phyloP scores from a whole-genome alignment of 1,140 invertebrate genomes.

The Drosophila punjabiensis region DNA sequence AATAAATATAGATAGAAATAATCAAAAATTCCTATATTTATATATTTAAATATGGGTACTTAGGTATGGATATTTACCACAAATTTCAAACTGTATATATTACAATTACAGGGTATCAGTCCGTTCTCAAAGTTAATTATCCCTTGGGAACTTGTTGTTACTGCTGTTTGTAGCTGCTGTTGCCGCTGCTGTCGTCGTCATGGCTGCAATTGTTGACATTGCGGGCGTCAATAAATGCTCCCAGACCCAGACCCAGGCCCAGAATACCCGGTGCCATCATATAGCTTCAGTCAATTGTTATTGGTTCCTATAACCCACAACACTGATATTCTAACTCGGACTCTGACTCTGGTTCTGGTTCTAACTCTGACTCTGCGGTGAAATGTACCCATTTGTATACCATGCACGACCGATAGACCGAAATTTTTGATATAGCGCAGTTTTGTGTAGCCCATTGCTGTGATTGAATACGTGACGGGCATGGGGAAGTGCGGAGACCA shows the following conservation, averaged over 20 bases:
- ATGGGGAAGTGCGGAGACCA: slow-evolving; percentile 44
- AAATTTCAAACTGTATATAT: neutral
- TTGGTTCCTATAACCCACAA: slow-evolving; percentile 14
- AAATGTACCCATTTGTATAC: slow-evolving; percentile 75
- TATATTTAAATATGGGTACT: neutral
- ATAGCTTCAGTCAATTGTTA: slow-evolving; percentile 51
- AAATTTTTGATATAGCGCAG: slow-evolving; percentile 82
- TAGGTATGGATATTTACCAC: neutral
- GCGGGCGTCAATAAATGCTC: slow-evolving; percentile 74
- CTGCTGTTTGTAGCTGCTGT: slow-evolving; percentile 29
- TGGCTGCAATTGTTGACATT: slow-evolving; percentile 81
- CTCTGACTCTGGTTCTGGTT: neutral
- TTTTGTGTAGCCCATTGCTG: slow-evolving; percentile 81
- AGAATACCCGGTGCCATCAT: slow-evolving; percentile 6
- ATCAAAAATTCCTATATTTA: too few species aligned
- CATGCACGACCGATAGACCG: slow-evolving; percentile 63
- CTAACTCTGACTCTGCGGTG: slow-evolving; percentile 6
- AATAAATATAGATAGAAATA: too few species aligned
- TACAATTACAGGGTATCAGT: slow-evolving; percentile 7
- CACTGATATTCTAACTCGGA: neutral
- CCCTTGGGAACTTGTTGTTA: slow-evolving; percentile 26
- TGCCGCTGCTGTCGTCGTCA: slow-evolving; percentile 62
- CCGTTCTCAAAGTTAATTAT: neutral
- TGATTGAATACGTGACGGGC: slow-evolving; percentile 79
- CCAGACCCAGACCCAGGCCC: neutral